A percentile compares a stretch with the other conserved stretches of the same genome.
These are phyloP conservation scores for Symphodus melops DNA, from an alignment of 2,113 vertebrate species.

Conservation along the genomic window DNA sequence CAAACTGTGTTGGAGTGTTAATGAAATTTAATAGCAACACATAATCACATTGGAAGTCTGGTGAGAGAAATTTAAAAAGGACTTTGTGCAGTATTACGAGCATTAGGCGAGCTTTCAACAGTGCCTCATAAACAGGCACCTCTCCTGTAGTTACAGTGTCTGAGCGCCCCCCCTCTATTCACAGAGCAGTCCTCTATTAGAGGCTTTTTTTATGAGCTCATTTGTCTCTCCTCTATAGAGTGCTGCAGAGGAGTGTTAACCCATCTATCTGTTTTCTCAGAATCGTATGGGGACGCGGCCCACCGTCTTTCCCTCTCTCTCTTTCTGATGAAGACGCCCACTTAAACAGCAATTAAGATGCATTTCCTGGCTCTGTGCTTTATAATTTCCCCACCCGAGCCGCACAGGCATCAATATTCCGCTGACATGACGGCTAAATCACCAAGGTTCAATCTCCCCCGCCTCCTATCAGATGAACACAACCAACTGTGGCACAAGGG, in stretches of 20 bases:
- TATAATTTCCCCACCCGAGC: slow-evolving; percentile 77
- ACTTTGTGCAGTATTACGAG: slow-evolving; percentile 1
- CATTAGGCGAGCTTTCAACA: not conserved
- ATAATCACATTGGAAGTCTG: slow-evolving; percentile 9
- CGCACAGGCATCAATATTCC: slow-evolving; percentile 77
- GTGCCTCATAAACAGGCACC: slow-evolving; percentile 45
- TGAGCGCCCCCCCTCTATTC: slow-evolving; percentile 30
- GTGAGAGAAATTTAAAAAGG: slow-evolving; percentile 5
- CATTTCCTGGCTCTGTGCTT: slow-evolving; percentile 75
- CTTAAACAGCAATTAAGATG: slow-evolving; percentile 83
- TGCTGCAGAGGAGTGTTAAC: slow-evolving; percentile 70
- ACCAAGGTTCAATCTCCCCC: slow-evolving; percentile 64
- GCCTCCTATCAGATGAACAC: slow-evolving; percentile 51
- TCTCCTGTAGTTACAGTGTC: slow-evolving; percentile 56
- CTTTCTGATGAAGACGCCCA: slow-evolving; percentile 78
- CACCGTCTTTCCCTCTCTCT: slow-evolving; percentile 58
- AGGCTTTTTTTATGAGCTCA: slow-evolving; percentile 74
- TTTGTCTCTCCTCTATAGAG: slow-evolving; percentile 72
- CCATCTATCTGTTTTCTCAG: slow-evolving; percentile 73
- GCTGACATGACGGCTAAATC: slow-evolving; percentile 74
- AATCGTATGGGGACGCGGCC: slow-evolving; percentile 65
- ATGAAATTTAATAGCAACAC: slow-evolving; percentile 25
- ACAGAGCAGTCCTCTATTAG: slow-evolving; percentile 69
- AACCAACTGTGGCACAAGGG: slow-evolving; percentile 37
- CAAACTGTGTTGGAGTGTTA: slow-evolving; percentile 17